Evolutionary conservation across 2,113 vertebrate genomes (phyloP), one percentile per base, ranked within the genome.

Genomic region (Caranx ignobilis): DNA sequence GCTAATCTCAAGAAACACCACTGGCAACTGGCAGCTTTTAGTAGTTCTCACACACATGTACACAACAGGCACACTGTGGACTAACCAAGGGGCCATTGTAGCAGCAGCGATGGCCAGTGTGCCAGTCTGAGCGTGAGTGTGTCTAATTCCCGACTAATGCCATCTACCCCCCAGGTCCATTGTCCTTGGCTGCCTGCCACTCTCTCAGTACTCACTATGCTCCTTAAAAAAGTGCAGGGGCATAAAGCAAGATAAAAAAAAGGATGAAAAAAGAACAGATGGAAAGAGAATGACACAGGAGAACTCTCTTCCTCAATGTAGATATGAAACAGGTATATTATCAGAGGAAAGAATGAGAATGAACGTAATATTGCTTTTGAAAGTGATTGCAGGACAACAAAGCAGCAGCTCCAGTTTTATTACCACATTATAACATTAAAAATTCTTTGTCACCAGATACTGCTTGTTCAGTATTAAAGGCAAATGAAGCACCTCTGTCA

Each of bases 101-200:
- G 88, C 79, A 75, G 86, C 75, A 82, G 80, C 32, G 77, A 87
- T 87, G 85, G 82, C 88, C 82, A 91, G 93, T 91, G 89, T 93
- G 91, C 91, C 90, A 93, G 94, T 90, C 81, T 93, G 92, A 88
- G 78, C 70, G 88, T 77, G 92, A 89, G 91, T 90, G 86, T 89
- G 86, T 89, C 87, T 89, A 88, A 89, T 87, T 88, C 84, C 60
- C 57, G 13, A 67, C 84, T 90, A 90, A 91, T 91, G 89, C 78
- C 88, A 91, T 79, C 92, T 88, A 85, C 89, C 92, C 93, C 91
- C 77, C 43, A 89, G 93, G 93, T 87, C 88, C 85, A 88, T 82
- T 91, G 87, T 89, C 84, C 76, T 90, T 93, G 95, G 94, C 88
- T 86, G 83, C 73, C 84, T 95, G 94, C 95, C 91, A 89, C 87